Conservation (phyloP, 2,113 vertebrate genomes). For the Caretta caretta region DNA sequence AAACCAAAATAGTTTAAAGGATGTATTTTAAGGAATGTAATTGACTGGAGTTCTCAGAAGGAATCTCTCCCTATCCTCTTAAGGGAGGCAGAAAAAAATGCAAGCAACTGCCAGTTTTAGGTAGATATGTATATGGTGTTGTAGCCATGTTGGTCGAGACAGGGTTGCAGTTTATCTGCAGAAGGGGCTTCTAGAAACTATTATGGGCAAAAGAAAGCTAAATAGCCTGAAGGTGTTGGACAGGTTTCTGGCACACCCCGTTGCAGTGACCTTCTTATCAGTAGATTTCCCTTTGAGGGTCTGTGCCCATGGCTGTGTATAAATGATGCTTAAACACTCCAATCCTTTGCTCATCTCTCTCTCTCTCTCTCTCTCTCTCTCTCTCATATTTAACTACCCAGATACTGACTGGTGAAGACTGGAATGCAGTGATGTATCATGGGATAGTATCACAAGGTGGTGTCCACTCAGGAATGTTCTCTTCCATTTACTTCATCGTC, state of each 20-base stretch:
- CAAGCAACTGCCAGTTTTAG: background rate
- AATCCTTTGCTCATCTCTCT: rapidly evolving
- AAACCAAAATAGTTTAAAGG: background rate
- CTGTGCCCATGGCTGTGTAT: rapidly evolving
- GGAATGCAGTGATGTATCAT: constrained; percentile 98
- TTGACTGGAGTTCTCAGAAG: background rate
- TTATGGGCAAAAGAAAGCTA: rapidly evolving
- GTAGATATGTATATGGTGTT: too few species aligned
- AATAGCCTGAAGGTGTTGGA: background rate
- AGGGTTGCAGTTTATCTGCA: background rate
- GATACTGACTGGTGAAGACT: constrained; percentile 97
- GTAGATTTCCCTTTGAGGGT: rapidly evolving
- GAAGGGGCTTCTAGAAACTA: background rate
- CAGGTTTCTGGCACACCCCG: background rate
- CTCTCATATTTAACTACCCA: constrained; percentile 1
- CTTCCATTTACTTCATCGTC: constrained; percentile 96
- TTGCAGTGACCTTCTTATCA: background rate
- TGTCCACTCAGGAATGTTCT: constrained; percentile 94
- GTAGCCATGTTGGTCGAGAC: background rate
- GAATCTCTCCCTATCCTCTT: background rate
- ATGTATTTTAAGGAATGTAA: background rate
- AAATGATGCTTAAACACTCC: background rate
- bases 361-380: background rate
- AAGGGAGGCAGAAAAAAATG: background rate
- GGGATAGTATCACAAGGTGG: constrained; percentile 95